A percentile compares a stretch with the other conserved stretches of the same genome.
These are phyloP conservation scores for Notoglanidium macrostoma DNA, from an alignment of 2,797 vertebrate species.

Conservation along the genomic window DNA sequence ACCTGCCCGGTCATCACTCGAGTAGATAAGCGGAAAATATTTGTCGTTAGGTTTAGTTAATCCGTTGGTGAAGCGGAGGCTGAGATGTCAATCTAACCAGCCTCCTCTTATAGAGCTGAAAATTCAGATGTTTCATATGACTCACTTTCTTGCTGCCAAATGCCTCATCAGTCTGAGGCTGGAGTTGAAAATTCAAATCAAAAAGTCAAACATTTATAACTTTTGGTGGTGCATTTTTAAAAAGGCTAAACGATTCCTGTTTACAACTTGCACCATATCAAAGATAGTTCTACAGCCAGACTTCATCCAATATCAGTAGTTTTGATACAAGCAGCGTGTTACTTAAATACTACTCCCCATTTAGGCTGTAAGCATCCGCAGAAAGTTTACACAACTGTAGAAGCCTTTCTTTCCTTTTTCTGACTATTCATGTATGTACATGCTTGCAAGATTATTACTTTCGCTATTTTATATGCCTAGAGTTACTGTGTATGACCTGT, in stretches of 20 bases:
- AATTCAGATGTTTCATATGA: neutral
- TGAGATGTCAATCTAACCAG: neutral
- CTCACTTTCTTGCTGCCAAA: neutral
- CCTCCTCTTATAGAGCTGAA: neutral
- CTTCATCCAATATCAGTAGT: neutral
- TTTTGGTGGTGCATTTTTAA: neutral
- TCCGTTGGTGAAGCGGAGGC: neutral
- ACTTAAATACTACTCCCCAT: neutral
- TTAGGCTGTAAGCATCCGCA: neutral
- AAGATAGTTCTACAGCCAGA: neutral
- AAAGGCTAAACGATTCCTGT: neutral
- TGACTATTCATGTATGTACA: neutral
- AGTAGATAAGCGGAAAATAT: neutral
- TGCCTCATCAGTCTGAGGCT: neutral
- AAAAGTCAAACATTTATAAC: neutral
- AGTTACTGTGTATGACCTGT: neutral
- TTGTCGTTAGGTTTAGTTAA: neutral
- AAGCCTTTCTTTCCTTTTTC: too few relatives aligned
- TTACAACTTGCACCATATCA: neutral
- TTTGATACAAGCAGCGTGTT: neutral
- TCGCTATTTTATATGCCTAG: too few relatives aligned
- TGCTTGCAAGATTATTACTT: neutral
- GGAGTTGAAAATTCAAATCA: neutral
- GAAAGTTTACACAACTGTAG: neutral
- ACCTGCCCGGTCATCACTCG: neutral